phyloP scores from a whole-genome alignment of 1,140 invertebrate genomes.

The Octopus sinensis region DNA sequence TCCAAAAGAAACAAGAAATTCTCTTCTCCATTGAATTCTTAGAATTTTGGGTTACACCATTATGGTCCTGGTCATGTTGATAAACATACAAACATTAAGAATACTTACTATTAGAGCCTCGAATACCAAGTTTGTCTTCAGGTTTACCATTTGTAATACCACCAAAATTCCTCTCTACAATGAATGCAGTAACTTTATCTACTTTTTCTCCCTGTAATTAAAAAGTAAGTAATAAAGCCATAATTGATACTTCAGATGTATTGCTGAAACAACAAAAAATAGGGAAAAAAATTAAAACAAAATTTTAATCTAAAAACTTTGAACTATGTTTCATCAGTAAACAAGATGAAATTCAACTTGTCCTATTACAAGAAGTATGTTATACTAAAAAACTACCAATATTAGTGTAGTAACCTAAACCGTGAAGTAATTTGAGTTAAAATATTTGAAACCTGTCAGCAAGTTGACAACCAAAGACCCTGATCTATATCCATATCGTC shows the following conservation, averaged over 20 bases:
- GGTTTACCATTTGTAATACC: conserved; percentile 87
- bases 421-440: too few species aligned
- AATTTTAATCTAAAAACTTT: neutral
- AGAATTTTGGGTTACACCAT: neutral
- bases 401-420: too few species aligned
- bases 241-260: neutral
- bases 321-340: too few species aligned
- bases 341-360: too few species aligned
- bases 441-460: too few species aligned
- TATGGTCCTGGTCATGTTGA: neutral
- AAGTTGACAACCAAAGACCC: too few species aligned
- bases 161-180: conserved; percentile 91
- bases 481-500: too few species aligned
- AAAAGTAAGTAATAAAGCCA: neutral
- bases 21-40: neutral
- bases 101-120: conserved; percentile 80
- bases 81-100: neutral
- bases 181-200: conserved; percentile 86
- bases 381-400: too few species aligned
- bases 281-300: neutral
- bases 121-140: conserved; percentile 99
- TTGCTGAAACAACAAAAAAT: neutral
- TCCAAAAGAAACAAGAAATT: neutral
- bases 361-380: too few species aligned
- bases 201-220: conserved; percentile 45